Conservation (phyloP, 2,113 vertebrate genomes). For the Epinephelus lanceolatus region DNA sequence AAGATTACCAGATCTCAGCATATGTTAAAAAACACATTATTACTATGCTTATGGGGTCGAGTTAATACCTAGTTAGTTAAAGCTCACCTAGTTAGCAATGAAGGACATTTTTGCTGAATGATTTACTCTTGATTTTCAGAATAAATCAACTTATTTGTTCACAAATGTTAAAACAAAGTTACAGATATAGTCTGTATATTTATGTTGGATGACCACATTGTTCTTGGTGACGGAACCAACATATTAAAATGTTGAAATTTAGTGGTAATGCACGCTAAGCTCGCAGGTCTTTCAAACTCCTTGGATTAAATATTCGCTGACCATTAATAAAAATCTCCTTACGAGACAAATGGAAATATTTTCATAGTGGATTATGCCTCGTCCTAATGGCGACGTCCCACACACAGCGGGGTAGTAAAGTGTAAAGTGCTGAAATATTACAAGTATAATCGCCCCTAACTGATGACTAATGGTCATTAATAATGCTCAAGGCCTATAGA, state of each 20-base stretch:
- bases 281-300: conserved; percentile 15
- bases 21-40: conserved; percentile 83
- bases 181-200: background rate
- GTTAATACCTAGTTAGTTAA: conserved; percentile 83
- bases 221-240: background rate
- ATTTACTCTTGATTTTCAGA: background rate
- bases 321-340: conserved; percentile 88
- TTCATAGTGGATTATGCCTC: conserved; percentile 85
- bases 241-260: background rate
- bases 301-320: conserved; percentile 56
- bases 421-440: conserved; percentile 61
- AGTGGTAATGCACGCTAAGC: conserved; percentile 1
- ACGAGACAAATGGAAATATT: conserved; percentile 83
- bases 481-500: background rate
- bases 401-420: conserved; percentile 62
- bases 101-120: background rate
- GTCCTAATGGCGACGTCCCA: conserved; percentile 82
- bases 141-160: background rate
- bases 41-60: conserved; percentile 71
- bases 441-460: conserved; percentile 81
- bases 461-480: conserved; percentile 46
- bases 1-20: conserved; percentile 83
- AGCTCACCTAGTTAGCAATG: conserved; percentile 71
- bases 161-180: background rate
- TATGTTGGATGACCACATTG: background rate